These are phyloP conservation scores for Ormyrus labotus DNA, from an alignment of 2,888 invertebrate genomes.

Conservation along the genomic window DNA sequence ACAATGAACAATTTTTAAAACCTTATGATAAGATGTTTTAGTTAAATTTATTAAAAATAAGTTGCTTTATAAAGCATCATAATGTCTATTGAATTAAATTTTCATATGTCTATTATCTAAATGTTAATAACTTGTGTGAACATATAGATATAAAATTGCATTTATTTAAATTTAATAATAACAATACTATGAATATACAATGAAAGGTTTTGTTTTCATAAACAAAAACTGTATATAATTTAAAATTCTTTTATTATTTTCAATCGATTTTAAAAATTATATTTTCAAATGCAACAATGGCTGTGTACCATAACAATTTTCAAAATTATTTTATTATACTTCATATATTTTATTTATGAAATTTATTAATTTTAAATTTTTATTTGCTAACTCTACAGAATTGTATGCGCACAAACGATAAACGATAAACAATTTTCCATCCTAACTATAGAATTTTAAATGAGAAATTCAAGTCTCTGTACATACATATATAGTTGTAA, in stretches of 20 bases:
- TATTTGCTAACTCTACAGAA: conserved; percentile 36
- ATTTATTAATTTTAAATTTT: conserved; percentile 35
- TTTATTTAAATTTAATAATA: no score
- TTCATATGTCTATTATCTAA: no score
- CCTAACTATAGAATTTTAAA: conserved; percentile 47
- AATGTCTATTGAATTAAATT: no score
- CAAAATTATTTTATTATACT: conserved; percentile 46
- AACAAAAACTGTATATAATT: conserved; percentile 13
- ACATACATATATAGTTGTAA: conserved; percentile 42
- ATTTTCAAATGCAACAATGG: conserved; percentile 42
- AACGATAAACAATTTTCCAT: conserved; percentile 36
- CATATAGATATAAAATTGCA: no score
- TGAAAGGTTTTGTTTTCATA: not conserved
- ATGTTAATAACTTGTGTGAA: no score
- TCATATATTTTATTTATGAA: conserved; percentile 18
- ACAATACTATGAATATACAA: no score
- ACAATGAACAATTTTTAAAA: no score
- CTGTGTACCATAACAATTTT: conserved; percentile 47
- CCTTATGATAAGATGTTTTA: no score
- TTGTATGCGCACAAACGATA: conserved; percentile 47
- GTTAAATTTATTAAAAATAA: no score
- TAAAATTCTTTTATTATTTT: not conserved
- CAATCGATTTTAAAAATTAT: conserved; percentile 18
- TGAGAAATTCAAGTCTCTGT: conserved; percentile 41
- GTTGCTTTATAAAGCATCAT: no score